Evolutionary conservation across 2,113 vertebrate species (phyloP), one percentile per base, ranked within the genome.

Genomic region (Labeo catla): DNA sequence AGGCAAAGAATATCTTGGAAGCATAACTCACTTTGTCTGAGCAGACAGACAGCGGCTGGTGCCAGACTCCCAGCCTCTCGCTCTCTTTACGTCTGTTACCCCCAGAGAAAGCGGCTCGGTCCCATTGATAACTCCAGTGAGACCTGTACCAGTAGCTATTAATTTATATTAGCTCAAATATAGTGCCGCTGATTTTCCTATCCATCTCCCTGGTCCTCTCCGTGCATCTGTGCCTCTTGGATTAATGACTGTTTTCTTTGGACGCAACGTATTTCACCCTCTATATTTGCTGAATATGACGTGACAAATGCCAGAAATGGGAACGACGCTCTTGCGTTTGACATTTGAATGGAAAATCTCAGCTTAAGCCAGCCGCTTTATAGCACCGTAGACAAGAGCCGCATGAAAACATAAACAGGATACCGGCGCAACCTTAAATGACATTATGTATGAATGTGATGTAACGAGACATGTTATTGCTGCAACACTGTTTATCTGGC

Each of bases 401-500:
- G 77, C 4, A 6, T 74, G 49, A 85, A 85, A 87, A 90, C 83
- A 85, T 72, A 87, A 88, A 90, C 89, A 90, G 89, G 89, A 90
- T 88, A 86, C 66, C 23, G 68, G 11, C 15, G 59, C 87, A 85
- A 87, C 87, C 81, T 88, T 87, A 87, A 87, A 86, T 87, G 83
- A 88, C 89, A 88, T 90, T 87, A 87, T 85, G 83, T 87, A 88
- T 87, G 79, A 84, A 86, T 43, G 79, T 90, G 89, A 90, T 90
- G 89, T 90, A 90, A 90, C 84, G 79, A 84, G 73, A 84, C 84
- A 21, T 81, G 78, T 52, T 77, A 68, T 19, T 49, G 63, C 87
- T 82, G 82, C 82, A 90, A 85, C 74, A 52, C 72, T 90, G 87
- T 90, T 88, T 87, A 78, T 87, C 74, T 88, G 87, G 83, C 89